Conservation (phyloP, 2,888 invertebrate genomes). For the Pheosia gnoma region DNA sequence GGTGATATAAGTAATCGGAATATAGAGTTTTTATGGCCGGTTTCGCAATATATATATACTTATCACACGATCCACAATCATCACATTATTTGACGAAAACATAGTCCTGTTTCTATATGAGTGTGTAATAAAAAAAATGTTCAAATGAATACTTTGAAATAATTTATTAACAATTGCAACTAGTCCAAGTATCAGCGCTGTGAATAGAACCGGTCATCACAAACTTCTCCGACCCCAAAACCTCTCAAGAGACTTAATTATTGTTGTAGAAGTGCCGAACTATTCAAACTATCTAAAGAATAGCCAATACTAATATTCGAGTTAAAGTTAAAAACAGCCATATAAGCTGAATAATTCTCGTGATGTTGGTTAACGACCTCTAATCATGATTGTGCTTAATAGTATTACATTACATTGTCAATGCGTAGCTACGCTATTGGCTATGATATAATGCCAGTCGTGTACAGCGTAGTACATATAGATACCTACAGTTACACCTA, state of each 20-base stretch:
- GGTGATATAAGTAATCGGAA: too few species aligned
- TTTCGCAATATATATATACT: too few species aligned
- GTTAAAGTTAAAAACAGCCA: background rate
- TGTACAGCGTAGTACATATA: background rate
- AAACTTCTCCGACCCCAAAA: background rate
- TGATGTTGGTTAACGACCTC: conserved; percentile 26
- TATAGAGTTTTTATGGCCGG: too few species aligned
- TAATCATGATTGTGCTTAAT: conserved; percentile 11
- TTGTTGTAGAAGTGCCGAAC: background rate
- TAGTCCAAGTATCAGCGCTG: background rate
- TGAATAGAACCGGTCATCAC: background rate
- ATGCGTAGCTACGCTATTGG: conserved; percentile 7
- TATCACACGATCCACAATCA: background rate
- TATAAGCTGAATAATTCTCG: conserved; percentile 4
- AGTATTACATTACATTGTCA: conserved; percentile 30
- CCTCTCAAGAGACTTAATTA: background rate
- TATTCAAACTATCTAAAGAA: background rate
- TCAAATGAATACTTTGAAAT: background rate
- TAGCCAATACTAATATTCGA: background rate
- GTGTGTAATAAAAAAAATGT: too few species aligned
- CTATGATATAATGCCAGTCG: conserved; percentile 20
- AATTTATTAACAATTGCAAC: background rate
- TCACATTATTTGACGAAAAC: background rate
- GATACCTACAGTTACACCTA: background rate
- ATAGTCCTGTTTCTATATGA: background rate